Percentiles rank a stretch among this genome's conserved stretches.
These are phyloP conservation scores for Hylyphantes graminicola DNA, from an alignment of 1,140 invertebrate species.

Conservation along the genomic window DNA sequence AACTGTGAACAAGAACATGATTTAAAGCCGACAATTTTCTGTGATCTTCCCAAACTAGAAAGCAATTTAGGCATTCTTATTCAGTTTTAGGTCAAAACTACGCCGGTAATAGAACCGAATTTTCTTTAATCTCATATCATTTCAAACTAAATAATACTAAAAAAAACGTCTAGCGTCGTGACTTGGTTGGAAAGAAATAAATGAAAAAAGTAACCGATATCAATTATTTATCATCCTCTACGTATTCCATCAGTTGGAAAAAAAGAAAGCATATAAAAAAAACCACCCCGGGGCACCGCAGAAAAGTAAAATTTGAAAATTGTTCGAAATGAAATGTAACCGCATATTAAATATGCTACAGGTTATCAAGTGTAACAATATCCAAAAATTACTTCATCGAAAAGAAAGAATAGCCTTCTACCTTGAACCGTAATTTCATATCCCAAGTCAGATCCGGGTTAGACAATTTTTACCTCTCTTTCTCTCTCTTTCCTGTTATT, in stretches of 20 bases:
- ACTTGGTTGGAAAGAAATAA: no score
- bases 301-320: constrained; percentile 42
- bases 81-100: no score
- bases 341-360: constrained; percentile 54
- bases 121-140: no score
- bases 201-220: no score
- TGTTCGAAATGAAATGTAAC: constrained; percentile 55
- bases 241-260: background rate
- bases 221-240: no score
- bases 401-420: constrained; percentile 56
- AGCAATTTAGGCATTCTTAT: no score
- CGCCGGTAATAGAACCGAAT: no score
- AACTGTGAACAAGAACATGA: no score
- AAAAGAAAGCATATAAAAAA: constrained; percentile 2
- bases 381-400: constrained; percentile 55
- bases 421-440: constrained; percentile 60
- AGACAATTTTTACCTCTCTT: constrained; percentile 45
- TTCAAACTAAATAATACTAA: no score
- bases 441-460: constrained; percentile 57
- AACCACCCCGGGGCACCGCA: background rate
- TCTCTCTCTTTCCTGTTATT: constrained; percentile 45
- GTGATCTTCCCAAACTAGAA: no score
- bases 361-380: constrained; percentile 59
- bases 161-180: no score
- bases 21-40: no score